These are phyloP conservation scores for Reticulitermes lucifugus DNA, from an alignment of 2,888 invertebrate genomes.

Conservation along the genomic window DNA sequence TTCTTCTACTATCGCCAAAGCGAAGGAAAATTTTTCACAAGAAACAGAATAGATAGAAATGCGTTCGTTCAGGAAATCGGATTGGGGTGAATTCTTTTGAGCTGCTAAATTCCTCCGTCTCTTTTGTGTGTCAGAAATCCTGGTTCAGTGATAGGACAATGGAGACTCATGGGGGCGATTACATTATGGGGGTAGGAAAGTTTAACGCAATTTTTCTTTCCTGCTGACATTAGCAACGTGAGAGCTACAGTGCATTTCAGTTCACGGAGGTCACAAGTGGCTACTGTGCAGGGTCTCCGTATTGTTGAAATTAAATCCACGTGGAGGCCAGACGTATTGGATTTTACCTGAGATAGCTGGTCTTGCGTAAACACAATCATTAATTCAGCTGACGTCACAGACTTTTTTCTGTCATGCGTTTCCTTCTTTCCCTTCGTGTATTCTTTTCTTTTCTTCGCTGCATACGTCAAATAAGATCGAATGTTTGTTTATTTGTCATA, in stretches of 20 bases:
- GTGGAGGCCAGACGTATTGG: neutral
- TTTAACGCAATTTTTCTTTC: conserved; percentile 25
- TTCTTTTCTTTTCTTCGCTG: too few species aligned
- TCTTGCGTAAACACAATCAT: neutral
- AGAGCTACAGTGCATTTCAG: neutral
- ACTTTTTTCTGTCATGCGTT: too few species aligned
- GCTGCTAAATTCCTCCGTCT: conserved; percentile 25
- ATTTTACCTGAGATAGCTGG: neutral
- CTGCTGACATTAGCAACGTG: neutral
- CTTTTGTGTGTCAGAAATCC: conserved; percentile 24
- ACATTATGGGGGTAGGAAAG: neutral
- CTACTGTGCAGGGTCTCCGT: neutral
- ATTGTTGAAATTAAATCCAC: neutral
- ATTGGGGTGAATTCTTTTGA: conserved; percentile 5
- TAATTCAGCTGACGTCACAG: too few species aligned
- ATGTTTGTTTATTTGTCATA: too few species aligned
- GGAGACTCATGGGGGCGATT: neutral
- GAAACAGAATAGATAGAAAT: conserved; percentile 25
- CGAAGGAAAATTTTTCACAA: neutral
- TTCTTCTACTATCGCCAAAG: neutral
- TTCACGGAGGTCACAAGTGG: neutral
- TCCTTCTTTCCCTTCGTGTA: too few species aligned
- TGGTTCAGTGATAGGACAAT: conserved; percentile 15
- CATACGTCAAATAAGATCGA: too few species aligned
- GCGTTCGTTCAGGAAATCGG: neutral